phyloP scores from a whole-genome alignment of 2,888 invertebrate genomes.

The Carabus problematicus region DNA sequence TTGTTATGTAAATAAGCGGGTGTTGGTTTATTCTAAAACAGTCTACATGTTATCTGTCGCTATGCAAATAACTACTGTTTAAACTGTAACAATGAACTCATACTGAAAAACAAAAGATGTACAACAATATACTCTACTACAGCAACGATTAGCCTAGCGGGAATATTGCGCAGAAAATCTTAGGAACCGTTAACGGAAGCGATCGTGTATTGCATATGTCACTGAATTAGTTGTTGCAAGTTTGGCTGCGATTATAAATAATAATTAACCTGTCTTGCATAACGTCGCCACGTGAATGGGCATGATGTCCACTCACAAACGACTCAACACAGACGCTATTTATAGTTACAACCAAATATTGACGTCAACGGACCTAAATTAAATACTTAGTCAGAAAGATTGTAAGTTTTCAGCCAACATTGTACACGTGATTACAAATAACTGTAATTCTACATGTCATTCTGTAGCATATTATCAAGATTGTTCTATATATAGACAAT shows the following conservation, averaged over 20 bases:
- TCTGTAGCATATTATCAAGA: background rate
- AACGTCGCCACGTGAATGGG: background rate
- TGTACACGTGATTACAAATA: background rate
- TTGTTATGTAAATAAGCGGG: conserved; percentile 27
- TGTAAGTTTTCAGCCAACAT: background rate
- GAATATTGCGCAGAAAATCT: conserved; percentile 5
- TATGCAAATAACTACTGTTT: conserved; percentile 26
- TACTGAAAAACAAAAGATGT: conserved; percentile 15
- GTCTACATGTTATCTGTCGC: conserved; percentile 9
- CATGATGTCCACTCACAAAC: background rate
- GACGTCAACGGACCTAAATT: conserved; percentile 1
- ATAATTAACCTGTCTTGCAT: background rate
- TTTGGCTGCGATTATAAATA: background rate
- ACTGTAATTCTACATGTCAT: background rate
- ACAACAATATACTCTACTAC: background rate
- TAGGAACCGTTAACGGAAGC: background rate
- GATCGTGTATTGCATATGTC: too few relatives aligned
- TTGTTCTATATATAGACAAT: background rate
- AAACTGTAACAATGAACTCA: too few relatives aligned
- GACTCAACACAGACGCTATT: background rate
- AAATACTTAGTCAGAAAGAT: conserved; percentile 1
- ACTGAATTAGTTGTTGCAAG: too few relatives aligned
- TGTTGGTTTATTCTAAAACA: conserved; percentile 3
- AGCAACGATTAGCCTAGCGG: background rate
- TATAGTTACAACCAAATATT: conserved; percentile 10